Evolutionary conservation across 2,113 vertebrate genomes (phyloP).

Genomic region (Arvicanthis niloticus): DNA sequence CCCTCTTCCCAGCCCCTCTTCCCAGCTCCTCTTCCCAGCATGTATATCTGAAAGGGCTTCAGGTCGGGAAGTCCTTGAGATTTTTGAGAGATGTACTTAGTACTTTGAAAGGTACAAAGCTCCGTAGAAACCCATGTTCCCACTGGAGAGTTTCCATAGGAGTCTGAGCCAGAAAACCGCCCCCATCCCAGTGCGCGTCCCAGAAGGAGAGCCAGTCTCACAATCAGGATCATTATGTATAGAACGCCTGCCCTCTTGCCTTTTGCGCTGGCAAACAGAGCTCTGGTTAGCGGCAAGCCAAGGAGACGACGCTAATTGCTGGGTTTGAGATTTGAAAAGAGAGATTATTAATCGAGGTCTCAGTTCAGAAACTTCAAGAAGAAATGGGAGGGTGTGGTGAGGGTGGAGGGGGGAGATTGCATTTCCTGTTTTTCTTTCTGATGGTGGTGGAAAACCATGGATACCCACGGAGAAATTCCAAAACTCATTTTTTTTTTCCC

Average conservation of each 20-base stretch:
- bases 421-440: constrained; percentile 72
- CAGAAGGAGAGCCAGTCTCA: not conserved
- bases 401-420: constrained; percentile 41
- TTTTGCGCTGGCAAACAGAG: not conserved
- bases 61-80: not conserved
- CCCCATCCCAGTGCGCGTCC: fast-evolving
- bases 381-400: constrained; percentile 62
- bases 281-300: not conserved
- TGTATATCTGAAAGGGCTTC: fast-evolving
- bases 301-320: not conserved
- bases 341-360: constrained; percentile 59
- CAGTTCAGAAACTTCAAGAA: constrained; percentile 76
- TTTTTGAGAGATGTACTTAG: fast-evolving
- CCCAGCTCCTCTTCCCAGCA: no score
- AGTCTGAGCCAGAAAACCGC: not conserved
- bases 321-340: constrained; percentile 48
- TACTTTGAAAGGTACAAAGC: not conserved
- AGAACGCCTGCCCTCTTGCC: not conserved
- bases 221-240: not conserved
- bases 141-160: not conserved
- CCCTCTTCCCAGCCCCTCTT: no score
- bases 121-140: not conserved
- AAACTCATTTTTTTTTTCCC: constrained; percentile 13
- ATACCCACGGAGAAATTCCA: constrained; percentile 13
- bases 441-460: constrained; percentile 66